Conservation (phyloP, 2,888 invertebrate genomes). For the Protonemura montana region DNA sequence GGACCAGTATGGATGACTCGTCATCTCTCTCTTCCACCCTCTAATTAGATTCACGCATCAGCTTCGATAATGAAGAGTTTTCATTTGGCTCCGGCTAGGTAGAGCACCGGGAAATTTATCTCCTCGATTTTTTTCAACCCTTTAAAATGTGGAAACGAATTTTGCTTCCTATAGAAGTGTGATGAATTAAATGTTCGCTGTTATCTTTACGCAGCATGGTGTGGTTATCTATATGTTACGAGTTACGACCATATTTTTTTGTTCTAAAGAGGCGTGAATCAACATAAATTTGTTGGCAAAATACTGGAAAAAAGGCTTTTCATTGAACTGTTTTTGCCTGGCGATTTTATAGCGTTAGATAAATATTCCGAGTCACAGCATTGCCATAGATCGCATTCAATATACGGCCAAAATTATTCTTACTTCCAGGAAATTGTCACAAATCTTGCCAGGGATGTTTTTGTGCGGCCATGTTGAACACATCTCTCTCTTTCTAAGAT, state of each 20-base stretch:
- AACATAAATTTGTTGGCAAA: background rate
- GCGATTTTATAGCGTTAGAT: background rate
- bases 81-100: background rate
- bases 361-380: background rate
- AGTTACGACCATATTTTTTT: background rate
- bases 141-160: background rate
- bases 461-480: background rate
- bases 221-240: background rate
- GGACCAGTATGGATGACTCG: background rate
- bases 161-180: background rate
- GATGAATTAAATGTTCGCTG: background rate
- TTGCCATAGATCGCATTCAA: background rate
- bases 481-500: background rate
- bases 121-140: background rate
- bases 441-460: background rate
- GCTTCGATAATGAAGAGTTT: background rate
- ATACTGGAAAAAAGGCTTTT: background rate
- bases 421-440: background rate
- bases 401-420: background rate
- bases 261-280: background rate
- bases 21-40: background rate
- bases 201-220: background rate
- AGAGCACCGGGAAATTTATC: background rate
- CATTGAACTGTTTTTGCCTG: background rate
- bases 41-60: background rate